Evolutionary conservation across 2,797 vertebrate genomes (phyloP).

Genomic region (Sus cebifrons): DNA sequence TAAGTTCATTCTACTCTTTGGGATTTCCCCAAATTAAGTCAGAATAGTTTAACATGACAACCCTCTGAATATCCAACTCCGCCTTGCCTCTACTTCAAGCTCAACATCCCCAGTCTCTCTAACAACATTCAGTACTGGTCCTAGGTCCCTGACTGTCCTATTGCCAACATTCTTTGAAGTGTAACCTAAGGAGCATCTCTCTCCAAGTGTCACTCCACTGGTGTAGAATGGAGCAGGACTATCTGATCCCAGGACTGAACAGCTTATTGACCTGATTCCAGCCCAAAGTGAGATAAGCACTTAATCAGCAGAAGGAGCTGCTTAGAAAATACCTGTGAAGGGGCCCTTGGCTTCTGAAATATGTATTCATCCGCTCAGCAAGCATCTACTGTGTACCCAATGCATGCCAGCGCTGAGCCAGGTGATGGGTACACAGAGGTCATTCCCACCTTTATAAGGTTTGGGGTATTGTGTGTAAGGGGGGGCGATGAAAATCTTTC

Average conservation of each 20-base stretch:
- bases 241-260: not conserved
- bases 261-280: not conserved
- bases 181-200: not conserved
- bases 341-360: not conserved
- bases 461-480: not conserved
- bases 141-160: not conserved
- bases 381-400: not conserved
- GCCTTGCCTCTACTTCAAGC: not conserved
- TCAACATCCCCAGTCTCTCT: not conserved
- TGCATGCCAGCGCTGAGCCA: not conserved
- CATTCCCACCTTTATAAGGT: not conserved
- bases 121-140: not conserved
- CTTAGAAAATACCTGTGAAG: not conserved
- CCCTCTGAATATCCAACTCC: not conserved
- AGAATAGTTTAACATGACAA: not conserved
- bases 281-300: not conserved
- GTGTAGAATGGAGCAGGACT: not conserved
- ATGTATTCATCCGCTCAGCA: not conserved
- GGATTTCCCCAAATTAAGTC: not conserved
- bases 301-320: not conserved
- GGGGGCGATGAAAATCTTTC: not conserved
- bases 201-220: not conserved
- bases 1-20: not conserved
- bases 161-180: slow-evolving; percentile 7
- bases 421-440: not conserved